A percentile compares a stretch with the other conserved stretches of the same genome.
Evolutionary conservation across 1,140 invertebrate genomes (phyloP).

Genomic region (Leptinotarsa lineolata): DNA sequence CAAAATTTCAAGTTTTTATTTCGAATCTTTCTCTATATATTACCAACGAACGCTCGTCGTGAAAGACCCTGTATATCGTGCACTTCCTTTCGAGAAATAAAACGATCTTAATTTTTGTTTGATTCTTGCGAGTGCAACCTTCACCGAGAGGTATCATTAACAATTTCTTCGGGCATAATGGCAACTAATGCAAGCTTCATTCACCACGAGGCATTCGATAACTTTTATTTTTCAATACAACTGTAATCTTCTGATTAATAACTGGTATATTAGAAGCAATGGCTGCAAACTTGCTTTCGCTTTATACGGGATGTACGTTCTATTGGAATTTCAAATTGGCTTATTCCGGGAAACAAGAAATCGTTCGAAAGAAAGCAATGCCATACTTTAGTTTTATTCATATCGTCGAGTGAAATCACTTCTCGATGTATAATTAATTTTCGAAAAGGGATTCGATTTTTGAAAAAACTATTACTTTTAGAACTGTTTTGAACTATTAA

Average conservation of each 20-base stretch:
- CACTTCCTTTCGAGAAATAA: no score
- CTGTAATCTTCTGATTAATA: neutral
- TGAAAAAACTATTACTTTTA: no score
- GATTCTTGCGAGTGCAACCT: no score
- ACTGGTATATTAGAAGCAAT: neutral
- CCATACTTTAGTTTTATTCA: neutral
- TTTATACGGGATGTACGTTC: slow-evolving; percentile 8
- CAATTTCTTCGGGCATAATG: neutral
- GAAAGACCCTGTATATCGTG: no score
- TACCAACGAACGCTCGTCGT: no score
- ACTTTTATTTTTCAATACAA: neutral
- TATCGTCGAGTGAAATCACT: neutral
- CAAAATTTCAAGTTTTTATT: no score
- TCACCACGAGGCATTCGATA: neutral
- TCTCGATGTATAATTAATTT: no score
- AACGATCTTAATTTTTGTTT: no score
- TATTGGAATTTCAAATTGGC: slow-evolving; percentile 6
- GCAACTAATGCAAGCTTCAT: slow-evolving; percentile 4
- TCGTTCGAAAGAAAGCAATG: slow-evolving; percentile 1
- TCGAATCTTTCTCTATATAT: no score
- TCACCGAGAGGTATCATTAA: neutral
- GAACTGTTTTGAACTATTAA: no score
- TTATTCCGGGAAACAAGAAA: slow-evolving; percentile 7
- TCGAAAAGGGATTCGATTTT: no score
- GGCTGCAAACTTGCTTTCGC: slow-evolving; percentile 3